These are phyloP conservation scores for Pseudorhiza aurosa DNA, from an alignment of 30 jellyfish, hydroid and myxozoan genomes.

Conservation along the genomic window DNA sequence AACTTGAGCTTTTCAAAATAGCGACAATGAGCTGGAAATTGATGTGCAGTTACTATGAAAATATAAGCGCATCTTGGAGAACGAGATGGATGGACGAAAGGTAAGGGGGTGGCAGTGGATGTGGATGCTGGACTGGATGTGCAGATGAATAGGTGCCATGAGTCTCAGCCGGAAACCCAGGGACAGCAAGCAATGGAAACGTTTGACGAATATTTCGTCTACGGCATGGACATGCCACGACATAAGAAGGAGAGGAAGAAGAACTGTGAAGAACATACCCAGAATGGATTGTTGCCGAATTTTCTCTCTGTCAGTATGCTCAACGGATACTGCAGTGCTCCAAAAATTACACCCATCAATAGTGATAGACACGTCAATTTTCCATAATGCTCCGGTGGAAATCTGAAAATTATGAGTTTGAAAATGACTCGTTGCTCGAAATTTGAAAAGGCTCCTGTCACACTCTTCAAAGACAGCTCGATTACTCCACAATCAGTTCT, in stretches of 20 bases:
- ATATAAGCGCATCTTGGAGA: not conserved
- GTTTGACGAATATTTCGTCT: no score
- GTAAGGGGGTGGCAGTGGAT: no score
- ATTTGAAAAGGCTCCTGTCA: no score
- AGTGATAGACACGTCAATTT: slow-evolving; percentile 59
- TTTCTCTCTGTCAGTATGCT: slow-evolving; percentile 26
- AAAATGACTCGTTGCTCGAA: no score
- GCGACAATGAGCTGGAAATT: not conserved
- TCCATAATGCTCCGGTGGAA: slow-evolving; percentile 80
- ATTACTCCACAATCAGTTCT: no score
- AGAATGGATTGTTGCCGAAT: slow-evolving; percentile 56
- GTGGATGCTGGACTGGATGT: no score
- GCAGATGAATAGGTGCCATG: no score
- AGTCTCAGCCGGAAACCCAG: not conserved
- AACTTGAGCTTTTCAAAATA: not conserved
- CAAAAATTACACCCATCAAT: slow-evolving; percentile 57
- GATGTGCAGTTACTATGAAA: not conserved
- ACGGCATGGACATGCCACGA: not conserved
- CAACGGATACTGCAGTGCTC: slow-evolving; percentile 51
- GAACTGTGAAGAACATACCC: slow-evolving; percentile 33
- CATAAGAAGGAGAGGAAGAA: not conserved
- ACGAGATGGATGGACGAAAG: no score
- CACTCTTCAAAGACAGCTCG: no score
- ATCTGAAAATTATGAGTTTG: slow-evolving; percentile 16
- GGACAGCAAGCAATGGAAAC: not conserved